Percentiles rank a stretch among this genome's conserved stretches.
Evolutionary conservation across 1,140 invertebrate species (phyloP).

Genomic region (Orchesella cincta): DNA sequence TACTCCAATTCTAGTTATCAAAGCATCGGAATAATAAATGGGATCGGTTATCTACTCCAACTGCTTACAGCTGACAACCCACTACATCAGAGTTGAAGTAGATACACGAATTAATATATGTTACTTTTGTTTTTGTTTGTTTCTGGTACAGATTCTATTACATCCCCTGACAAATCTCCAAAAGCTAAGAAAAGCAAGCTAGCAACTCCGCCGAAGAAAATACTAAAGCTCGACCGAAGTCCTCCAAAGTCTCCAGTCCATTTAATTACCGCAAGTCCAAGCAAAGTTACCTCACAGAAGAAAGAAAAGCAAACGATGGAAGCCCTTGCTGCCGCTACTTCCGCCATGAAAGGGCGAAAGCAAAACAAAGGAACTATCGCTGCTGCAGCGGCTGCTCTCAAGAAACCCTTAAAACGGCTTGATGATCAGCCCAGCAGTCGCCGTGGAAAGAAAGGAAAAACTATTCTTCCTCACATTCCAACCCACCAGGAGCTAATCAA

Average conservation of each 20-base stretch:
- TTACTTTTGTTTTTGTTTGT: too few relatives aligned
- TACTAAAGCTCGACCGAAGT: background rate
- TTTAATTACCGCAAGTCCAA: background rate
- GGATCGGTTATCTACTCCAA: too few relatives aligned
- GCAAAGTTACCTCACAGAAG: background rate
- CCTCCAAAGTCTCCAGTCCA: conserved; percentile 16
- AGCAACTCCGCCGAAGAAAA: background rate
- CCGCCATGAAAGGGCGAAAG: too few relatives aligned
- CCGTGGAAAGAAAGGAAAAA: background rate
- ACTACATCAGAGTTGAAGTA: too few relatives aligned
- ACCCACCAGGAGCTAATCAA: background rate
- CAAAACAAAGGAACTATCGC: too few relatives aligned
- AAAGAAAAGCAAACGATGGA: background rate
- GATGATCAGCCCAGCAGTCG: background rate
- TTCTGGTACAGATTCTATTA: too few relatives aligned
- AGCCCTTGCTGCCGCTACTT: too few relatives aligned
- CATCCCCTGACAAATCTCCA: background rate
- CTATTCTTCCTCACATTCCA: background rate
- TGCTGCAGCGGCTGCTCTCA: background rate
- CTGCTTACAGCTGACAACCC: too few relatives aligned
- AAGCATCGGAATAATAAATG: too few relatives aligned
- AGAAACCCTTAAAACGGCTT: background rate
- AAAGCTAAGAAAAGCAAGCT: background rate
- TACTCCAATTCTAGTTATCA: too few relatives aligned
- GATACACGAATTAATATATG: too few relatives aligned